Base-by-base conservation (phyloP, 2,888 invertebrate species). In the Celastrina argiolus region DNA sequence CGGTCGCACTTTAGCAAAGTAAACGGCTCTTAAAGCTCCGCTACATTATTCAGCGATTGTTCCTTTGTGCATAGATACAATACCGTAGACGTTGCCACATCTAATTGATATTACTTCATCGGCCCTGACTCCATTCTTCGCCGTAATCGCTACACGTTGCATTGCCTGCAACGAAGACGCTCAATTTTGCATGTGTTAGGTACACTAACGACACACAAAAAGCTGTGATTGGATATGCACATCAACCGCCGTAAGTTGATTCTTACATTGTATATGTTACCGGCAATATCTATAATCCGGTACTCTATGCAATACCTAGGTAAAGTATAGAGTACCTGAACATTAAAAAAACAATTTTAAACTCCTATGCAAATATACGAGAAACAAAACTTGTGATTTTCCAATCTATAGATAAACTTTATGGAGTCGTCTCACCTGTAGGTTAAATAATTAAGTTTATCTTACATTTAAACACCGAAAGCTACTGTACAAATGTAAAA, bases 101-200 rank as follows among this genome's bases (percentile, higher is more conserved):
- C 61, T 61, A 61, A 61, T 61, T 61, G 61, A 39, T 61, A 61
- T 61, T 61, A 61, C 61, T 61, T 36, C 61, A 61, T 36, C 61
- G 61, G 39, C 61, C 61, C 34, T 61, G 61, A 61, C 61, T 61
- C 61, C 61, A 61, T 61, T 61, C 61, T 39, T 59, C n/a, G 56
- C 26, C 31, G 61, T 61, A 61, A 61, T 61, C 61, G 39, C 22
- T 61, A 61, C 36, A 61, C 56, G 56, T 61, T 61, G 61, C 61
- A 61, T 22, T n/a, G 31, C 58, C 61, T 61, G 61, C 61, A 39
- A 22, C 39, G 36, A 18, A 39, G 18, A 61, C 22, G 61, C 14
- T 36, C 34, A 61, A 34, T 51, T 51, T 51, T 51, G 51, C 61
- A 61, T 36, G 26, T 61, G 18, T 59, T 34, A 12, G 10, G 31